Conservation (phyloP, 1,140 invertebrate species). For the Drosophila guanche region DNA sequence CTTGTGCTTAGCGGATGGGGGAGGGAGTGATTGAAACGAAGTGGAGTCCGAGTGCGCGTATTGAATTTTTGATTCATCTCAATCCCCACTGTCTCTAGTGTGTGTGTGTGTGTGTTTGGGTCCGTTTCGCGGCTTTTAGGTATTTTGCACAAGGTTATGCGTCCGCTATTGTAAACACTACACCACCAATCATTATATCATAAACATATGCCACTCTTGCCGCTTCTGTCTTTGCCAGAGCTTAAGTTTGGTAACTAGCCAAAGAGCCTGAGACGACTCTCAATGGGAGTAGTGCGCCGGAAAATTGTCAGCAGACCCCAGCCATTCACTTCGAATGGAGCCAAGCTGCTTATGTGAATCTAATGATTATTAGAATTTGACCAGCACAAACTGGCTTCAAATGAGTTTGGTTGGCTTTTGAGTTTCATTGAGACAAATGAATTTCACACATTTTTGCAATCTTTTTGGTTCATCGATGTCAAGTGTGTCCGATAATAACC, state of each 20-base stretch:
- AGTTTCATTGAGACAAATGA: too few relatives aligned
- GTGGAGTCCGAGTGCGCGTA: slow-evolving; percentile 58
- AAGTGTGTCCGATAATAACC: too few relatives aligned
- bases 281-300: too few relatives aligned
- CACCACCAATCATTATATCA: slow-evolving; percentile 56
- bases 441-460: too few relatives aligned
- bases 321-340: too few relatives aligned
- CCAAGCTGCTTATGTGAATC: too few relatives aligned
- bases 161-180: slow-evolving; percentile 56
- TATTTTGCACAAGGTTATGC: slow-evolving; percentile 64
- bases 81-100: slow-evolving; percentile 24
- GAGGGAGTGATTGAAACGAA: neutral
- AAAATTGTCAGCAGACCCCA: too few relatives aligned
- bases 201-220: slow-evolving; percentile 39
- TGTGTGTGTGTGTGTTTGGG: slow-evolving; percentile 1
- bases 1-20: slow-evolving; percentile 12
- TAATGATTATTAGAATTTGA: too few relatives aligned
- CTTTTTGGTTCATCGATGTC: too few relatives aligned
- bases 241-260: slow-evolving; percentile 26
- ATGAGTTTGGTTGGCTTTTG: too few relatives aligned
- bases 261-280: neutral
- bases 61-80: slow-evolving; percentile 78
- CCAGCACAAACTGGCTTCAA: too few relatives aligned
- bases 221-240: neutral
- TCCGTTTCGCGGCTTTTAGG: slow-evolving; percentile 44